A percentile compares a stretch with the other conserved stretches of the same genome.
phyloP scores from a whole-genome alignment of 2,113 vertebrate genomes.

The Felis catus region F.catus_Fca126_mat1.0 CM031420.1:137585501-137586000 shows the following conservation, averaged over 20 bases:
- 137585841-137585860: background rate
- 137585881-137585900: background rate
- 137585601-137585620: background rate
- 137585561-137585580: background rate
- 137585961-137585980: background rate
- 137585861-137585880: background rate
- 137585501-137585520: background rate
- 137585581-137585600: background rate
- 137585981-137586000: background rate
- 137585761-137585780: background rate
- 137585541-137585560: background rate
- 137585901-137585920: background rate
- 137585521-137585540: background rate
- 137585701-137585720: background rate
- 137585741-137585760: background rate
- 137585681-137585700: background rate
- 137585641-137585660: background rate
- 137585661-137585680: background rate
- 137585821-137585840: background rate
- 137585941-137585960: background rate
- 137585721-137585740: background rate
- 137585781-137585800: background rate
- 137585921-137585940: background rate
- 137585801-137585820: background rate
- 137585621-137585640: background rate